Base-by-base conservation (phyloP, 37 sponge, comb jelly and placozoan species). In the Agelas oroides region DNA sequence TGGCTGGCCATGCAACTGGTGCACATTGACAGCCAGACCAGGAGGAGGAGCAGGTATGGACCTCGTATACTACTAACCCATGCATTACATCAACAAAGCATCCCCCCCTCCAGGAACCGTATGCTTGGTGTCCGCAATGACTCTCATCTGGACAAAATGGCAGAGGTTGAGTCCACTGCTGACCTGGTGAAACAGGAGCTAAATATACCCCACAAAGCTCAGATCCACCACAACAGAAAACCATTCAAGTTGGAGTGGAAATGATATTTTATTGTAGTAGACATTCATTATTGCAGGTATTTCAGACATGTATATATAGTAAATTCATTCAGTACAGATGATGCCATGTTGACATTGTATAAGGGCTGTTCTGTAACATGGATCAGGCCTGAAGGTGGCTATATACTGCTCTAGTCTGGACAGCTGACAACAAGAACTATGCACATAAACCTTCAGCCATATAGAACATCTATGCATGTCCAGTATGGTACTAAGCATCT, bases 1-100 rank as follows among this genome's bases (percentile, higher is more conserved):
- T 92, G 93, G 93, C 79, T 92, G 56, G 81, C 85, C 2, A 84
- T 92, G 86, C 59, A 92, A 35, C 72, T 92, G 63, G 64, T 85
- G 1, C 73, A 92, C 55, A 78, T 92, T 46, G 81, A 88, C 65
- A 92, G 93, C 31, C 38, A 77, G 1, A 55, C 35, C 20, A 31
- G 88, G 28, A 53, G 64, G 38, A 87, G 59, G 30, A 87, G 88
- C 75, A 73, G 84, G 92, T 92, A 73, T 12, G 24, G 46, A 46
- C 46, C 3, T 46, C 8, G n/a, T n/a, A n/a, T n/a, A n/a, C n/a
- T n/a, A n/a, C n/a, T n/a, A n/a, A n/a, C n/a, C n/a, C n/a, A n/a
- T n/a, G n/a, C n/a, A n/a, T n/a, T n/a, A n/a, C n/a, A n/a, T n/a
- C n/a, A n/a, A n/a, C n/a, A n/a, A 46, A 12, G 46, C 46, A 46